Evolutionary conservation across 2,113 vertebrate species (phyloP), one percentile per base, ranked within the genome.

Genomic region (Anhinga rufa): DNA sequence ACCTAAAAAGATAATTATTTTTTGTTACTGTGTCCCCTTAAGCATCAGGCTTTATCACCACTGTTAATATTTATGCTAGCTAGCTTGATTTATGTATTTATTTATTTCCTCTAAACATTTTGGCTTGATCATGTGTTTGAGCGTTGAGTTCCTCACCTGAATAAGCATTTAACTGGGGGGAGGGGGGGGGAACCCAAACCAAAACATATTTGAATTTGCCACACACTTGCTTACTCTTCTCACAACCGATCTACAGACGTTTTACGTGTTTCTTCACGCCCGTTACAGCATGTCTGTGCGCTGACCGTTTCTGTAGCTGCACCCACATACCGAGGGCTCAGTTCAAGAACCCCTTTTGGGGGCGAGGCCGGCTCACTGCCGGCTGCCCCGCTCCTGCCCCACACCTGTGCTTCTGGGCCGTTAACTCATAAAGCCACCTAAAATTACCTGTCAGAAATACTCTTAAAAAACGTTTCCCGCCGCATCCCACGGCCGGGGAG

Each of bases 401-500:
- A 49, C 34, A 60, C 32, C 32, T 44, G 10, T 20, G n/a, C 29
- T 13, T 49, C 17, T 2, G 12, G 51, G 29, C 26, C 36, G 2
- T 10, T 29, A 42, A 15, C 46, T 48, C 75, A 16, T 19, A 22
- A 12, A 20, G n/a, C 6, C 31, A 40, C 38, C 38, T 40, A 38
- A 17, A 64, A 36, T 24, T 46, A 42, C 38, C 25, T 15, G 14
- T 3, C 89, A 61, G 18, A 10, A 65, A 72, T 81, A 24, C 4
- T 32, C 46, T 76, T 75, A 24, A 42, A 60, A 60, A 77, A 34
- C 8, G 16, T 3, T 78, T 48, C 51, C 6, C 26, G 8, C 3
- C 1, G n/a, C 32, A 26, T 6, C 12, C 21, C 57, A 4, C 51
- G 28, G 9, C 1, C 7, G 12, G 24, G 31, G 13, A 9, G 12